Evolutionary conservation across 2,888 invertebrate genomes (phyloP), one percentile per base, ranked within the genome.

Genomic region (Gnatocerus cornutus): DNA sequence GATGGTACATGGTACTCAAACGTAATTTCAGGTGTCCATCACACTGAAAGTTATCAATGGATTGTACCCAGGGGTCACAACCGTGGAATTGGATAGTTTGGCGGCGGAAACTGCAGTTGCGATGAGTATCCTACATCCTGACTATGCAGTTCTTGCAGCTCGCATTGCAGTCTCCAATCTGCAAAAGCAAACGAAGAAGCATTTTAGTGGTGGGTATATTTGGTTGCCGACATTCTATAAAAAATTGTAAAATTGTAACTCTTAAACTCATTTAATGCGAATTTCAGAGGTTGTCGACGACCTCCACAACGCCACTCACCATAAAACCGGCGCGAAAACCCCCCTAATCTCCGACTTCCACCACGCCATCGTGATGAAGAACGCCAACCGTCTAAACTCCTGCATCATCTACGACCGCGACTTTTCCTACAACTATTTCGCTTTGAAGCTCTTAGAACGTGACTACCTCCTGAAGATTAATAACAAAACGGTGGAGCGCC

Each of bases 21-120:
- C 7, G n/a, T n/a, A n/a, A 41, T 46, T 61, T 5, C 13, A 93
- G 93, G 89, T 94, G 7, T 88, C 92, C 52, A 95, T 97, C 71
- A 96, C 96, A 0, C 85, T 94, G 73, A 96, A 97, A 86, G 98
- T 99, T 0, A 97, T 99, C 75, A 95, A 88, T 85, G 99, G 99
- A 0, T 88, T 99, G 41, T 99, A 98, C 84, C 92, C 95, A 70
- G 99, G 99, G 9, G 98, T 99, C 0, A 97, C 97, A 5, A 99
- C 99, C 0, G 93, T 97, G 12, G 98, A 99, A 83, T 86, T 99
- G 77, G 99, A 99, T 85, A 99, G 98, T 83, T 87, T 99, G 73
- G 99, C 99, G 46, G 99, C 99, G 0, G 99, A 99, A 86, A 99
- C 96, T 41, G 96, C 99, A n/a, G 99, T 99, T 8, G 96, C 96